These are phyloP conservation scores for Formicarius rufipectus DNA, from an alignment of 2,113 vertebrate species.

Conservation along the genomic window DNA sequence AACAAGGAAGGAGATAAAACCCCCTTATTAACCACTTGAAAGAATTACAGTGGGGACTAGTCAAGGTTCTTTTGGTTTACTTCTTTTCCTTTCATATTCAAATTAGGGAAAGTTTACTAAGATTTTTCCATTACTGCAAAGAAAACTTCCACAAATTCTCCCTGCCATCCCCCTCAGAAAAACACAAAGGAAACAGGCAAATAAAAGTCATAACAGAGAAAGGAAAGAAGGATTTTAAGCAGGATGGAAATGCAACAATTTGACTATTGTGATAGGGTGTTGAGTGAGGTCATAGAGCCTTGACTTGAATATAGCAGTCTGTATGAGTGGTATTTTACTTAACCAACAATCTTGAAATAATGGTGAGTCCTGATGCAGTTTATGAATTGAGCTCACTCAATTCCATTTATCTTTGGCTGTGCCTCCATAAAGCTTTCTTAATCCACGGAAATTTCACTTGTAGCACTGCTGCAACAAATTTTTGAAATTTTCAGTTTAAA, in stretches of 20 bases:
- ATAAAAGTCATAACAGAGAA: not conserved
- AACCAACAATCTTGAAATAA: constrained; percentile 23
- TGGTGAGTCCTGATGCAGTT: constrained; percentile 12
- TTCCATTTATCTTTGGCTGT: constrained; percentile 48
- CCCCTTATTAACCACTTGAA: not conserved
- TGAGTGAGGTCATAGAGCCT: not conserved
- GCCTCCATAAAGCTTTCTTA: constrained; percentile 26
- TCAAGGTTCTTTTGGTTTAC: not conserved
- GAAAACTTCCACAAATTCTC: not conserved
- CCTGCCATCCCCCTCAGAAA: rapidly evolving
- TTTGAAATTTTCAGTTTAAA: not conserved
- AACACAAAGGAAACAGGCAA: not conserved
- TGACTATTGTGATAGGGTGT: constrained; percentile 10
- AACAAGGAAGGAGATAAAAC: not conserved
- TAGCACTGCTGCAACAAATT: not conserved
- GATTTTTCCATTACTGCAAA: not conserved
- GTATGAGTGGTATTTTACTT: constrained; percentile 43
- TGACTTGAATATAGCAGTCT: not conserved
- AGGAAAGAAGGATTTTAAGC: not conserved
- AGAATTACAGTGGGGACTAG: not conserved
- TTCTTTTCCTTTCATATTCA: not conserved
- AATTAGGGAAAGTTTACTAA: not conserved
- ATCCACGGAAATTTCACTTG: constrained; percentile 30
- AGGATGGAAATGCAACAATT: not conserved
- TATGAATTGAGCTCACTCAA: not conserved